Conservation (phyloP, 2,797 vertebrate species). For the Gallinago solitaria region DNA sequence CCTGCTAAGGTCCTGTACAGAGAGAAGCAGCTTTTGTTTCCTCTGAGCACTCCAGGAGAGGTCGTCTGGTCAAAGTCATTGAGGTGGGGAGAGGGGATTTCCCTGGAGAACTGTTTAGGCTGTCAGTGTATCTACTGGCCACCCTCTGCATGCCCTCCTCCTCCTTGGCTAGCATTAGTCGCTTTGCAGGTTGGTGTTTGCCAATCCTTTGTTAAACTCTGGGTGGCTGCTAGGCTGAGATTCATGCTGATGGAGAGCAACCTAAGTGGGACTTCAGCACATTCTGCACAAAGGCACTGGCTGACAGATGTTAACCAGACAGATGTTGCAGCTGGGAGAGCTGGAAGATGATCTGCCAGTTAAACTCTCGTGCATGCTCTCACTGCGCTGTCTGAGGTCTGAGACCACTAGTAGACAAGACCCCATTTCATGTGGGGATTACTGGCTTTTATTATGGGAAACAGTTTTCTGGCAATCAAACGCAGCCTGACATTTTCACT, state of each 20-base stretch:
- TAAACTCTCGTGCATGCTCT: neutral
- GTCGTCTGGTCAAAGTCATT: neutral
- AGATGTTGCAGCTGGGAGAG: neutral
- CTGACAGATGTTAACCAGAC: neutral
- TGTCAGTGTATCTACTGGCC: neutral
- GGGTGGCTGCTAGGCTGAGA: neutral
- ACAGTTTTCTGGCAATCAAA: slow-evolving; percentile 3
- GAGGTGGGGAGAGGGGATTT: neutral
- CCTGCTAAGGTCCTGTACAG: neutral
- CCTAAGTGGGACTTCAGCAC: neutral
- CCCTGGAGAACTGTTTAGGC: neutral
- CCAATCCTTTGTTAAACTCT: neutral
- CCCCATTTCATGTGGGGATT: neutral
- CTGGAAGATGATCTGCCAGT: neutral
- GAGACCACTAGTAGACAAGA: neutral
- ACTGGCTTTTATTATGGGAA: neutral
- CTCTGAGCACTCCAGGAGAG: neutral
- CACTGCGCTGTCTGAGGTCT: neutral
- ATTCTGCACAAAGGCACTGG: neutral
- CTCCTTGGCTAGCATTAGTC: neutral
- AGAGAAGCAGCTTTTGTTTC: neutral
- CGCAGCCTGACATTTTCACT: neutral
- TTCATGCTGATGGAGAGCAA: neutral
- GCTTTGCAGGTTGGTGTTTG: neutral
- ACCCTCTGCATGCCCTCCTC: neutral